Base-by-base conservation (phyloP, 2,797 vertebrate genomes). In the Gila robusta region DNA sequence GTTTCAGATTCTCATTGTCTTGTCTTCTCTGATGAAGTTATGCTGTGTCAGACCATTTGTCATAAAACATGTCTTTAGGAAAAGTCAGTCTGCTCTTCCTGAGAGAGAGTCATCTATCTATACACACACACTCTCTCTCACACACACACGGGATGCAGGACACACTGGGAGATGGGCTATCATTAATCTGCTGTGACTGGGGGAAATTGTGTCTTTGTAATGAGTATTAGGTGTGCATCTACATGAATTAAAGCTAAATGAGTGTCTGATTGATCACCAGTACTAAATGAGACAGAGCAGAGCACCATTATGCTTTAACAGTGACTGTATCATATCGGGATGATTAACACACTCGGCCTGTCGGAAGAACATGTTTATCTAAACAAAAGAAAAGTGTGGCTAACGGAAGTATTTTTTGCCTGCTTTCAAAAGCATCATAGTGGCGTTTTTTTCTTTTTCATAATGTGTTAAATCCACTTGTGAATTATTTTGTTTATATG, bases 181-280 rank as follows among this genome's bases (percentile, higher is more conserved):
- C 95, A 96, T 96, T 96, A 96, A 96, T 96, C 95, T 95, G 93
- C 90, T 79, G 82, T 95, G 95, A 96, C 95, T 96, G 93, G 94
- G 94, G 95, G 94, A 95, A 96, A 96, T 96, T 95, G 95, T 95
- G 95, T 96, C 95, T 96, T 95, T 96, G 94, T 96, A 96, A 96
- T 96, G 96, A 96, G 96, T 95, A 96, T 96, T 96, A 96, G 96
- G 95, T 96, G 94, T 95, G 95, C 95, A 96, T 96, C 96, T 96
- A 95, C 96, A 96, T 96, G 95, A 96, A 96, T 96, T 96, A 96
- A 96, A 96, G 94, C 95, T 92, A 94, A 95, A 96, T 95, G 95
- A 96, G 95, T 89, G 90, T 89, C 94, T 96, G 96, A 96, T 96
- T 93, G 94, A 96, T 96, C 91, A 92, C 95, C 93, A 90, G 88